Conservation (phyloP, 2,888 invertebrate species). For the Tetragnatha montana region DNA sequence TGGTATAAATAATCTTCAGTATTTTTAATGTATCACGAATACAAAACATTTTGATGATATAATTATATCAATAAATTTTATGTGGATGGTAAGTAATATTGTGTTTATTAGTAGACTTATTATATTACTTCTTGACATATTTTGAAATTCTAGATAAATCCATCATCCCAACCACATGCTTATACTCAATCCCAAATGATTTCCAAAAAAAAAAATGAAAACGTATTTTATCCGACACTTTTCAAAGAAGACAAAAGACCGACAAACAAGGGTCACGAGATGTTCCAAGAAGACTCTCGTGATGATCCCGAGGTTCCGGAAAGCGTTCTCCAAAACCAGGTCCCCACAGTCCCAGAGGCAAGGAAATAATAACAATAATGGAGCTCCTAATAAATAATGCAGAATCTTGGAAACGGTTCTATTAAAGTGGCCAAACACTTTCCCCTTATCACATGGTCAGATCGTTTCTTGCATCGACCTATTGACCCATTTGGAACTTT, state of each 20-base stretch:
- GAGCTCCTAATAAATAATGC: slow-evolving; percentile 46
- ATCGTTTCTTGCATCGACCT: slow-evolving; percentile 56
- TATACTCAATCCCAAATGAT: too few relatives aligned
- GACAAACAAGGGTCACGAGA: not conserved
- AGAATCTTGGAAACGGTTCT: slow-evolving; percentile 43
- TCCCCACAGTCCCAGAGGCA: slow-evolving; percentile 27
- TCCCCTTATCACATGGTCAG: slow-evolving; percentile 64
- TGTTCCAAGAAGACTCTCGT: not conserved
- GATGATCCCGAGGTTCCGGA: not conserved
- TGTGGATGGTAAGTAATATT: too few relatives aligned
- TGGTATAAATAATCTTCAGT: too few relatives aligned
- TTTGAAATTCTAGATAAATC: too few relatives aligned
- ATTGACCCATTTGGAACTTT: slow-evolving; percentile 58
- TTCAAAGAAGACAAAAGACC: not conserved
- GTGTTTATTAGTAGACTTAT: too few relatives aligned
- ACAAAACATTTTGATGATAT: too few relatives aligned
- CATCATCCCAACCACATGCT: too few relatives aligned
- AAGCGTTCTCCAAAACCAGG: slow-evolving; percentile 31
- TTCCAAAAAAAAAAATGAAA: not conserved
- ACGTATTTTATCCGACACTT: not conserved
- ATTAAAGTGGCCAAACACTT: slow-evolving; percentile 37
- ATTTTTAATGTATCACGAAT: too few relatives aligned
- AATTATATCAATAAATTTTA: too few relatives aligned
- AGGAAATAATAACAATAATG: slow-evolving; percentile 14
- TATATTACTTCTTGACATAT: too few relatives aligned